Base-by-base conservation (phyloP, 2,888 invertebrate species). In the Leucophenga montana region DNA sequence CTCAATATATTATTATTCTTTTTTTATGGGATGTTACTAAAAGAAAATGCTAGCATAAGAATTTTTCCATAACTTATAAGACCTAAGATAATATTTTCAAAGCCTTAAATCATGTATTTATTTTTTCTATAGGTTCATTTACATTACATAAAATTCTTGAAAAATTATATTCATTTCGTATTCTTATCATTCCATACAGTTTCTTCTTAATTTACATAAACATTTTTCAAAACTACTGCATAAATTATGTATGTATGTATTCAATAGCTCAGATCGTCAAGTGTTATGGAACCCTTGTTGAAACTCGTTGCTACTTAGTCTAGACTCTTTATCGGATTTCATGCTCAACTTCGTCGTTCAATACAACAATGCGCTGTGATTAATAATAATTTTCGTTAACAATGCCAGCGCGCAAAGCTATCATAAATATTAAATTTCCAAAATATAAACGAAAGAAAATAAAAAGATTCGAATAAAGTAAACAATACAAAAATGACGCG, bases 371-470 rank as follows among this genome's bases (percentile, higher is more conserved):
- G 18, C 54, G 20, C 22, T 54, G 18, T 54, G 54, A 54, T 18
- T 54, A 50, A 50, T 50, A 50, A 16, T 50, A 50, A 50, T 50
- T 31, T 59, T 33, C 59, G 14, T 31, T 59, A 33, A 14, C 33
- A n/a, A 48, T 5, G 48, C 48, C 16, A 48, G 14, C n/a, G n/a
- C n/a, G n/a, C n/a, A n/a, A n/a, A n/a, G n/a, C n/a, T n/a, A n/a
- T 16, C 16, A 16, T 16, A 9, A 50, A 54, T 61, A 33, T 61
- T 39, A 27, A 61, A 39, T 61, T 61, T 39, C 39, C 14, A 56
- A 61, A 39, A 61, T 39, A 61, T 44, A 39, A 61, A 39, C 27
- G n/a, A n/a, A n/a, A n/a, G n/a, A 33, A 59, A 31, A 59, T 22
- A 57, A 27, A n/a, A n/a, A n/a, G n/a, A n/a, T n/a, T n/a, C n/a